Percentiles rank a stretch among this genome's conserved stretches.
phyloP scores from a whole-genome alignment of 37 sponge, comb jelly and placozoan species.

The Amphimedon queenslandica region DNA sequence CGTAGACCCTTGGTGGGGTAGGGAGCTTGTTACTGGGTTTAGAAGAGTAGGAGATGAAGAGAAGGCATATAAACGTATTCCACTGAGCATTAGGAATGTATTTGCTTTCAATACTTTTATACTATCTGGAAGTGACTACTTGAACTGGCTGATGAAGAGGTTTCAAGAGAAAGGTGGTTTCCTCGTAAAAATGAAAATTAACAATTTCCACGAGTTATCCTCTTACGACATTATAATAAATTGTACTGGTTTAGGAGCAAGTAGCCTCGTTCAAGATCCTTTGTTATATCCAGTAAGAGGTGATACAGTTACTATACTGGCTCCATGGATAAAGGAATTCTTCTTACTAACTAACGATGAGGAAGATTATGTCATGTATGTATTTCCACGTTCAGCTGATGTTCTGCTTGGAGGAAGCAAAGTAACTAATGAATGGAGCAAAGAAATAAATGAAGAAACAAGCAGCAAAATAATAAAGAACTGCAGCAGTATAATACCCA shows the following conservation, averaged over 20 bases:
- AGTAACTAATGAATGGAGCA: slow-evolving; percentile 15
- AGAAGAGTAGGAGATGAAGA: not conserved
- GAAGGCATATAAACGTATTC: not conserved
- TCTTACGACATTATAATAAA: slow-evolving; percentile 64
- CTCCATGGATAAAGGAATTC: slow-evolving; percentile 75
- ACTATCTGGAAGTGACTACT: slow-evolving; percentile 27
- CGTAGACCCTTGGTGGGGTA: slow-evolving; percentile 2
- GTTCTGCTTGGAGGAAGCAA: slow-evolving; percentile 60
- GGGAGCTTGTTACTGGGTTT: slow-evolving; percentile 1
- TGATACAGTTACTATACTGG: slow-evolving; percentile 51
- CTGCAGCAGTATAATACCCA: slow-evolving; percentile 34
- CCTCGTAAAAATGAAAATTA: slow-evolving; percentile 31
- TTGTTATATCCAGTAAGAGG: slow-evolving; percentile 52
- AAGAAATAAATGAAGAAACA: slow-evolving; percentile 14
- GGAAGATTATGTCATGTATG: not conserved
- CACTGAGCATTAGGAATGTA: not conserved
- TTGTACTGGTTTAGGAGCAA: slow-evolving; percentile 75
- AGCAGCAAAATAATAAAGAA: slow-evolving; percentile 9
- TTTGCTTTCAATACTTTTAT: slow-evolving; percentile 21
- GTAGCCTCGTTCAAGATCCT: slow-evolving; percentile 38
- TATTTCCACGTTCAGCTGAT: slow-evolving; percentile 40
- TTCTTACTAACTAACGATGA: not conserved
- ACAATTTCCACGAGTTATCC: slow-evolving; percentile 19
- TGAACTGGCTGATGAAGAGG: slow-evolving; percentile 46
- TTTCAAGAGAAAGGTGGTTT: slow-evolving; percentile 26